Evolutionary conservation across 2,888 invertebrate genomes (phyloP).

Genomic region (Osedax frankpressi): DNA sequence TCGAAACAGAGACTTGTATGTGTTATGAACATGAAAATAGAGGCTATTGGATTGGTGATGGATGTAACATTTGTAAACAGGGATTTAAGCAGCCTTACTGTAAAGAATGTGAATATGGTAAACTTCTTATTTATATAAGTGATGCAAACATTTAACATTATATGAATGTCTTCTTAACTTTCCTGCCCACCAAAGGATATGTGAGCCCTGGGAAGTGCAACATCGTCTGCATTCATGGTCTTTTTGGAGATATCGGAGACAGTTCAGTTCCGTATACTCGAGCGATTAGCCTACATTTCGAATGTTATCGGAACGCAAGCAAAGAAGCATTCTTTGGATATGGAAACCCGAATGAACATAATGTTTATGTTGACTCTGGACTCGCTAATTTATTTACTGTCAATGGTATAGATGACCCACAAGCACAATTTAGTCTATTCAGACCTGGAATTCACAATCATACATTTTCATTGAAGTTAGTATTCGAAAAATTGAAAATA

Average conservation of each 20-base stretch:
- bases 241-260: conserved; percentile 28
- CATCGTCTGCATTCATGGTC: conserved; percentile 32
- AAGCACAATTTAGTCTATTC: background rate
- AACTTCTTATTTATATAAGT: too few species aligned
- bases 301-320: background rate
- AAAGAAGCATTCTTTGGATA: conserved; percentile 33
- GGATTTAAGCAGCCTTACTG: conserved; percentile 33
- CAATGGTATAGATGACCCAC: background rate
- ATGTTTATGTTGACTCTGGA: conserved; percentile 28
- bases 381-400: conserved; percentile 26
- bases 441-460: background rate
- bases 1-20: conserved; percentile 26
- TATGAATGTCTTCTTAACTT: background rate
- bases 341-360: conserved; percentile 30
- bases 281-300: background rate
- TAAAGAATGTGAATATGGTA: conserved; percentile 30
- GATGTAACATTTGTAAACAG: conserved; percentile 30
- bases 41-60: conserved; percentile 33
- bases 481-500: too few species aligned
- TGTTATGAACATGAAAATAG: conserved; percentile 30
- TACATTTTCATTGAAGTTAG: background rate
- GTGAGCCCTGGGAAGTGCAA: conserved; percentile 32
- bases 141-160: background rate
- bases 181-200: conserved; percentile 26
- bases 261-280: conserved; percentile 19